These are phyloP conservation scores for Oligia strigilis DNA, from an alignment of 2,888 invertebrate genomes.

Conservation along the genomic window DNA sequence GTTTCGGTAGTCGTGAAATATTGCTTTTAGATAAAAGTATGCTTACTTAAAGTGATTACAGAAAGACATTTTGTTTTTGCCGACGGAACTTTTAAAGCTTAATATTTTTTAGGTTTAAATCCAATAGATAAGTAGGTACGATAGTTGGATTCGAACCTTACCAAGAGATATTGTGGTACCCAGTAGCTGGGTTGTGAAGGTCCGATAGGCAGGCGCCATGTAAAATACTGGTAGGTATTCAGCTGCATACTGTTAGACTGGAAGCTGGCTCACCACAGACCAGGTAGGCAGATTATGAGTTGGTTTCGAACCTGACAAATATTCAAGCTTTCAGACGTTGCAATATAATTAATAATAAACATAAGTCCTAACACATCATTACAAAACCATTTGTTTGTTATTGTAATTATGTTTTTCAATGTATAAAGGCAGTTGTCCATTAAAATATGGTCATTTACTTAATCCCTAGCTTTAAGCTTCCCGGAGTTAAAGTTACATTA, in stretches of 20 bases:
- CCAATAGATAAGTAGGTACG: neutral
- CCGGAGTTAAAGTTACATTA: constrained; percentile 1
- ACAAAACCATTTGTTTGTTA: neutral
- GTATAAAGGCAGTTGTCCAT: neutral
- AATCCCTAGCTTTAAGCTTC: neutral
- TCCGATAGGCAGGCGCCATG: too few relatives aligned
- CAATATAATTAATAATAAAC: neutral
- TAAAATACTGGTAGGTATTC: too few relatives aligned
- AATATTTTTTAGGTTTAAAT: neutral
- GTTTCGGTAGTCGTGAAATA: constrained; percentile 36
- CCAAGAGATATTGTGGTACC: too few relatives aligned
- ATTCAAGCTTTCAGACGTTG: neutral
- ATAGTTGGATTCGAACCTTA: neutral
- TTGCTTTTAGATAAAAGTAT: constrained; percentile 29
- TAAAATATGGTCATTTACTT: neutral
- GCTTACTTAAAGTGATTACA: constrained; percentile 20
- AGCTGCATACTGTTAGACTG: too few relatives aligned
- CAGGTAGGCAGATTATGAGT: too few relatives aligned
- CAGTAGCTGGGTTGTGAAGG: too few relatives aligned
- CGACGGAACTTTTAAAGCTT: neutral
- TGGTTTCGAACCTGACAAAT: neutral
- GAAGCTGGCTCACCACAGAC: too few relatives aligned
- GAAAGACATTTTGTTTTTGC: neutral
- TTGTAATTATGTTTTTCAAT: neutral
- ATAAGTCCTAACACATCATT: neutral